A percentile compares a stretch with the other conserved stretches of the same genome.
These are phyloP conservation scores for Adelosebastes latens DNA, from an alignment of 2,797 vertebrate species.

Conservation along the genomic window DNA sequence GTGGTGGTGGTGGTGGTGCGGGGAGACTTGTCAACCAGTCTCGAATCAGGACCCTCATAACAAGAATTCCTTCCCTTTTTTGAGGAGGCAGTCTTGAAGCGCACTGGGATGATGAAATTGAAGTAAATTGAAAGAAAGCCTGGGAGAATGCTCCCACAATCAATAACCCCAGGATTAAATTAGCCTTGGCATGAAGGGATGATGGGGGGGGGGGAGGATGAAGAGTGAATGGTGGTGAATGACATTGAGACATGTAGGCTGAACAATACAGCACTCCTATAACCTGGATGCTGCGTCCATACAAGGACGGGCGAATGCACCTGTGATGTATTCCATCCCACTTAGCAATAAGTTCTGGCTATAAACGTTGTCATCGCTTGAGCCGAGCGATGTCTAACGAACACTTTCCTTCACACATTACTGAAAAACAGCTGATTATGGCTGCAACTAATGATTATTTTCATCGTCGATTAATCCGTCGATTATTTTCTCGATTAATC, in stretches of 20 bases:
- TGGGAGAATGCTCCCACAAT: constrained; percentile 81
- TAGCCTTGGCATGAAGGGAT: constrained; percentile 81
- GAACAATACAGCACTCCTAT: constrained; percentile 68
- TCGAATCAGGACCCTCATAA: constrained; percentile 79
- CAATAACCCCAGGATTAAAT: constrained; percentile 84
- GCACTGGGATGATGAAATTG: constrained; percentile 79
- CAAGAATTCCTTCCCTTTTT: constrained; percentile 80
- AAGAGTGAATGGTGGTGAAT: constrained; percentile 79
- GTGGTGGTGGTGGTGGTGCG: constrained; percentile 49
- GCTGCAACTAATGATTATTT: no score
- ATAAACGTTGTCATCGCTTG: constrained; percentile 43
- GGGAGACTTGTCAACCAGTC: constrained; percentile 76
- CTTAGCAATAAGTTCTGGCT: constrained; percentile 36
- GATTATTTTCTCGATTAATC: no score
- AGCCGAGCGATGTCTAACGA: constrained; percentile 4
- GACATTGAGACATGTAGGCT: constrained; percentile 82
- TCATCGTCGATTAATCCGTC: no score
- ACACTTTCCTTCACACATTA: constrained; percentile 42
- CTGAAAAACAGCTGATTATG: not conserved
- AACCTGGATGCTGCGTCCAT: constrained; percentile 61
- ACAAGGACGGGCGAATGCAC: constrained; percentile 66
- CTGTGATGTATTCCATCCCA: constrained; percentile 57
- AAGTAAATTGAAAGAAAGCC: constrained; percentile 85
- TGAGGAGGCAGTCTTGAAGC: constrained; percentile 76
- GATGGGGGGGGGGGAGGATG: constrained; percentile 73